These are phyloP conservation scores for Gari tellinella DNA, from an alignment of 2,888 invertebrate genomes.

Conservation along the genomic window DNA sequence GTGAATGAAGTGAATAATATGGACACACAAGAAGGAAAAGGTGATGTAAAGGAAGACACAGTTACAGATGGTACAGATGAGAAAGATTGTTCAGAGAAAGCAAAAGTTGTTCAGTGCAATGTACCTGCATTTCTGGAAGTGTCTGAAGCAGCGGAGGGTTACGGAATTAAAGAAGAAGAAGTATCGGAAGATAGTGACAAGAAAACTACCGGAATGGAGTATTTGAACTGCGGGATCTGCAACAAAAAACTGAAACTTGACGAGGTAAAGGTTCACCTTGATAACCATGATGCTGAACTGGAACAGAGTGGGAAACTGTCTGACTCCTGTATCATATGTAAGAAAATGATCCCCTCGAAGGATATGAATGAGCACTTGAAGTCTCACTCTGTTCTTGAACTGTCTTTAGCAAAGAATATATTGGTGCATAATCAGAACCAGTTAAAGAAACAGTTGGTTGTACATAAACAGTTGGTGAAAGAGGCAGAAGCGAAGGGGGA, in stretches of 20 bases:
- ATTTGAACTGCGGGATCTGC: constrained; percentile 26
- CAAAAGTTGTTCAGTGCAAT: background rate
- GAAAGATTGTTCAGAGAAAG: background rate
- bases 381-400: constrained; percentile 6
- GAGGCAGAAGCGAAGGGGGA: constrained; percentile 1
- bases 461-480: background rate
- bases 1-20: too few species aligned
- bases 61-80: background rate
- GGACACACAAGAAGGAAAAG: too few species aligned
- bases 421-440: background rate
- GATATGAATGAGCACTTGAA: constrained; percentile 3
- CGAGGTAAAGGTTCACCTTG: constrained; percentile 16
- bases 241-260: constrained; percentile 10
- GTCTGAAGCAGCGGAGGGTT: background rate
- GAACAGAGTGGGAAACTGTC: constrained; percentile 1
- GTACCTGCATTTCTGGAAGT: constrained; percentile 21
- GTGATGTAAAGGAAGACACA: background rate
- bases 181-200: background rate
- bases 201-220: background rate
- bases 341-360: background rate
- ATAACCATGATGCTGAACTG: background rate
- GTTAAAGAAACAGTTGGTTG: background rate
- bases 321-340: constrained; percentile 11
- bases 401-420: background rate
- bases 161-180: background rate